A percentile compares a stretch with the other conserved stretches of the same genome.
phyloP scores from a whole-genome alignment of 2,888 invertebrate genomes.

The Erebia palarica region DNA sequence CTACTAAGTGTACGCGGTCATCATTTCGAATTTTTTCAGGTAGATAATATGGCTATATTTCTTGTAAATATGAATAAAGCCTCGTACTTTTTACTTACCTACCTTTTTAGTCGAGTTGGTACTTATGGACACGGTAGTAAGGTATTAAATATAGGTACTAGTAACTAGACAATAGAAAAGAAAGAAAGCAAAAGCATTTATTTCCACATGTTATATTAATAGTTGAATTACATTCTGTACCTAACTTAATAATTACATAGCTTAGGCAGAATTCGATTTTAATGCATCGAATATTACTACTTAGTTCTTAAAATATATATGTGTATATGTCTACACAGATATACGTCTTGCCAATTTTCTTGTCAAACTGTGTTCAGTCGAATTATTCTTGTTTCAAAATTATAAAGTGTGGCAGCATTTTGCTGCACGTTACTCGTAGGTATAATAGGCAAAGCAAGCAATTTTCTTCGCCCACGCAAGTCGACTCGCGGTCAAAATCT shows the following conservation, averaged over 20 bases:
- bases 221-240: too few relatives aligned
- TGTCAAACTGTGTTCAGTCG: constrained; percentile 12
- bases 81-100: too few relatives aligned
- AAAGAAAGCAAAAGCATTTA: too few relatives aligned
- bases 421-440: constrained; percentile 41
- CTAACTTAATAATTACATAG: too few relatives aligned
- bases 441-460: constrained; percentile 40
- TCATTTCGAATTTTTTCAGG: constrained; percentile 4
- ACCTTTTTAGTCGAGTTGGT: not conserved
- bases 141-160: not conserved
- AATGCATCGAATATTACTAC: too few relatives aligned
- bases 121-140: not conserved
- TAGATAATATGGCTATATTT: not conserved
- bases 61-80: too few relatives aligned
- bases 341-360: constrained; percentile 4
- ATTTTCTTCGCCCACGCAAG: constrained; percentile 42
- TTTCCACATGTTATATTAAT: too few relatives aligned
- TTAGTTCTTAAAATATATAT: not conserved
- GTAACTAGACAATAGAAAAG: not conserved
- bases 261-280: too few relatives aligned
- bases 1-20: not conserved
- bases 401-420: constrained; percentile 35
- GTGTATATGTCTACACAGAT: not conserved
- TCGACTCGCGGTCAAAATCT: constrained; percentile 42
- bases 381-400: constrained; percentile 14